A percentile compares a stretch with the other conserved stretches of the same genome.
phyloP scores from a whole-genome alignment of 2,113 vertebrate genomes.

The Pontoporia blainvillei region DNA sequence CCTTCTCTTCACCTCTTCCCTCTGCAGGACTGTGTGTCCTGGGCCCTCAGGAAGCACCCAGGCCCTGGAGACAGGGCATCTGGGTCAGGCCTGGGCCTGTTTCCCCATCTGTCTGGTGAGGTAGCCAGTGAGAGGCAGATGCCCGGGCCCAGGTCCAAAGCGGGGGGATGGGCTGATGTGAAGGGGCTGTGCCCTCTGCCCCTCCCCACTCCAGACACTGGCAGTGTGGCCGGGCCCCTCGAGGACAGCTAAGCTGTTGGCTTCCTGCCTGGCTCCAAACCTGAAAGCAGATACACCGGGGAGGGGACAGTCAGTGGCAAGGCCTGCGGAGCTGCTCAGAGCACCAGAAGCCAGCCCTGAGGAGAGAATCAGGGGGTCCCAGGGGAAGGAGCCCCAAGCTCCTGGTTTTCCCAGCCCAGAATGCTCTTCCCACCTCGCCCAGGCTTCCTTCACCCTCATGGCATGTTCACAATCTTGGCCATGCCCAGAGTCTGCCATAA shows the following conservation, averaged over 20 bases:
- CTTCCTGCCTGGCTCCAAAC: background rate
- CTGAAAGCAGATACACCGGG: background rate
- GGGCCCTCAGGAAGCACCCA: background rate
- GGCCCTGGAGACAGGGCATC: background rate
- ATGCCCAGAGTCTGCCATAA: background rate
- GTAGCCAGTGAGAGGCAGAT: background rate
- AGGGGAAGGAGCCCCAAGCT: background rate
- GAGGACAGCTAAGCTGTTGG: background rate
- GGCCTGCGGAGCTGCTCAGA: fast-evolving
- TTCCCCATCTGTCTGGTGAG: background rate
- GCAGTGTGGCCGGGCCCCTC: fast-evolving
- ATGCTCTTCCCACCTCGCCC: background rate
- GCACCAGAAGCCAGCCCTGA: background rate
- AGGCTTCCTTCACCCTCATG: background rate
- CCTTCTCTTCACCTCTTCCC: background rate
- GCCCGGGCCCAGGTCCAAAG: background rate
- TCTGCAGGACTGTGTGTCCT: background rate
- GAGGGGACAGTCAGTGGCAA: fast-evolving
- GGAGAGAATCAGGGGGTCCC: background rate
- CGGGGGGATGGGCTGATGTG: background rate
- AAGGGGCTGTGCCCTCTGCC: background rate
- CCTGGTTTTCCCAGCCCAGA: background rate
- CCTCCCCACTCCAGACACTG: background rate
- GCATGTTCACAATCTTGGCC: background rate
- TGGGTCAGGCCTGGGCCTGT: background rate